phyloP scores from a whole-genome alignment of 2,113 vertebrate genomes.

The Pantherophis guttatus region DNA sequence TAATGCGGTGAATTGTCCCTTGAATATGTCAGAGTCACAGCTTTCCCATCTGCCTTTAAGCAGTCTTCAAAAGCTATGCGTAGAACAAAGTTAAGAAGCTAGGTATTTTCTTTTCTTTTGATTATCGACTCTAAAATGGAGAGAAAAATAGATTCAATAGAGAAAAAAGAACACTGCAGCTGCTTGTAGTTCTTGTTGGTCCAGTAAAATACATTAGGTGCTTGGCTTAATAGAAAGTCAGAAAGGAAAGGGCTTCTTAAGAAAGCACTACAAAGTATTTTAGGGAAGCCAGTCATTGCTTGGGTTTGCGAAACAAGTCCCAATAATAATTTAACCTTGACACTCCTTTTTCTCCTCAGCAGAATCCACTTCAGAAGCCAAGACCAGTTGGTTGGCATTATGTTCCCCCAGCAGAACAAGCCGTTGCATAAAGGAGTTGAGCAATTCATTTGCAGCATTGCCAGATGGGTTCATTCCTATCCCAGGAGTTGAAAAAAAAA shows the following conservation, averaged over 20 bases:
- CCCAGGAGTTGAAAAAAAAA: neutral
- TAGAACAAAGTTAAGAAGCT: neutral
- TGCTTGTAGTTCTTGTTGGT: neutral
- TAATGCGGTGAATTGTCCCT: neutral
- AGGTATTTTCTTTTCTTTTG: neutral
- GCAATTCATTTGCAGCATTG: neutral
- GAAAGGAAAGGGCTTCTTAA: neutral
- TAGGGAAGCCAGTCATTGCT: neutral
- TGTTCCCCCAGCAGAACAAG: neutral
- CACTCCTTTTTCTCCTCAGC: neutral
- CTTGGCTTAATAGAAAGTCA: neutral
- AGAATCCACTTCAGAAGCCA: neutral
- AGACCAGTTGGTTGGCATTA: slow-evolving; percentile 10
- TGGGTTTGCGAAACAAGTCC: neutral
- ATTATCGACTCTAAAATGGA: neutral
- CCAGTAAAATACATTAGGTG: neutral
- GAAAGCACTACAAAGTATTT: neutral
- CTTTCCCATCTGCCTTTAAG: neutral
- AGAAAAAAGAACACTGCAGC: neutral
- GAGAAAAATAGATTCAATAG: neutral
- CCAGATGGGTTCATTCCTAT: neutral
- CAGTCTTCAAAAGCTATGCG: neutral
- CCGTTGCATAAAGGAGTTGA: neutral
- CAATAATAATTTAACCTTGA: neutral
- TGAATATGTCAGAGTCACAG: neutral